Evolutionary conservation across 2,113 vertebrate genomes (phyloP), one percentile per base, ranked within the genome.

Genomic region (Platysternon megacephalum): DNA sequence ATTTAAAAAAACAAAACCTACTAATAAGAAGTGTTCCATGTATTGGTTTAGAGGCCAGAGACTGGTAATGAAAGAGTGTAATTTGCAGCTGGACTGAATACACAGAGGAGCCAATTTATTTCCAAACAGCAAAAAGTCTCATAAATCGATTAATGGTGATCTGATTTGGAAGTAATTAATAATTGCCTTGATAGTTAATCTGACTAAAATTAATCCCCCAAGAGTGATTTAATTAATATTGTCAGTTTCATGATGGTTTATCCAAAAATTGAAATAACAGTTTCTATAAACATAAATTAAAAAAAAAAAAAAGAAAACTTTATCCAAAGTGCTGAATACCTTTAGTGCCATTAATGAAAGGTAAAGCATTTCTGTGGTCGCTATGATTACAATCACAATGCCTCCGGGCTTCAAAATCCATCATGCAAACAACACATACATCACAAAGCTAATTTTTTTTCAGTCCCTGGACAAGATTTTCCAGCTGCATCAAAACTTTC

Each of bases 401-500:
- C 22, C 46, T 44, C 39, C 14, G 4, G 74, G 7, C 42, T 14
- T 2, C 2, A 6, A 2, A n/a, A 91, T 19, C 4, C 1, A 44
- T 49, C 58, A 48, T 89, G 29, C 29, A 89, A 82, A 82, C 79
- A 84, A 9, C 17, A 29, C 17, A 91, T 48, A 6, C 28, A 5
- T 58, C 28, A 55, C 58, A 61, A 89, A 72, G 39, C 5, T 76
- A 42, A 29, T 91, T 86, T 48, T 11, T 28, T 35, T 5, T 4
- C 80, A 61, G 48, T 32, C 91, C 65, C 5, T 19, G 22, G 65
- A 81, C 72, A 89, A 91, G 39, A 44, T 94, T 35, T 44, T 76
- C 24, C 48, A 39, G 13, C 48, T 52, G 51, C n/a, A 95, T 68
- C 51, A 93, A 93, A 94, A 90, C 5, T 28, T 80, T 78, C 83